Base-by-base conservation (phyloP, 1,140 invertebrate species). In the Hyles euphorbiae region DNA sequence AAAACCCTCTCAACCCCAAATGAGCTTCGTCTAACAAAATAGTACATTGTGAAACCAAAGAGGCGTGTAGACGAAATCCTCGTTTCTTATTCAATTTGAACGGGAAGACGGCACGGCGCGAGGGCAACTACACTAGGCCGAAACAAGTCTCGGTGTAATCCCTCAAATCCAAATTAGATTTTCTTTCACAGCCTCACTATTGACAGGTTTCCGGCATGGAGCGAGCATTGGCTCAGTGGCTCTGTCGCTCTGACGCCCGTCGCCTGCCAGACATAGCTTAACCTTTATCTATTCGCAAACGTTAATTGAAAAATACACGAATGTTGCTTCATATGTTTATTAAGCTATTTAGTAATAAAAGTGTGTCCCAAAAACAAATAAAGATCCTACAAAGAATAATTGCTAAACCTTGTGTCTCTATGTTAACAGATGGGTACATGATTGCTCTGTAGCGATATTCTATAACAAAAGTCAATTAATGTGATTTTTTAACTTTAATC, bases 101-200 rank as follows among this genome's bases (percentile, higher is more conserved):
- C 70, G 65, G 67, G 68, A 74, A 75, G 68, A 65, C 67, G 66
- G 68, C 52, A 36, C 45, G 54, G 12, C 9, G 63, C 60, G 66
- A 60, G 58, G 58, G 65, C 68, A 72, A 72, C 68, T 72, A 74
- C 67, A 69, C 70, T 83, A 85, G 79, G 81, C 79, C 77, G 79
- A 85, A 87, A 83, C 79, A 82, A 83, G 74, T 76, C 76, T 68
- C 67, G 64, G 53, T 72, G 84, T 87, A 85, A 87, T 87, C 84
- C 80, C 70, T 83, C 76, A 85, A 87, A 87, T 86, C 85, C 78
- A 88, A 88, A 88, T 86, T 81, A 83, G 83, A 86, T 88, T 88
- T 86, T 85, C 83, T 80, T 82, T 85, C 81, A 83, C 59, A 70
- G 72, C 67, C 68, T 69, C 72, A 80, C 78, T 80, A 86, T 87